A percentile compares a stretch with the other conserved stretches of the same genome.
These are phyloP conservation scores for Dasyprocta punctata DNA, from an alignment of 2,113 vertebrate species.

Conservation along the genomic window DNA sequence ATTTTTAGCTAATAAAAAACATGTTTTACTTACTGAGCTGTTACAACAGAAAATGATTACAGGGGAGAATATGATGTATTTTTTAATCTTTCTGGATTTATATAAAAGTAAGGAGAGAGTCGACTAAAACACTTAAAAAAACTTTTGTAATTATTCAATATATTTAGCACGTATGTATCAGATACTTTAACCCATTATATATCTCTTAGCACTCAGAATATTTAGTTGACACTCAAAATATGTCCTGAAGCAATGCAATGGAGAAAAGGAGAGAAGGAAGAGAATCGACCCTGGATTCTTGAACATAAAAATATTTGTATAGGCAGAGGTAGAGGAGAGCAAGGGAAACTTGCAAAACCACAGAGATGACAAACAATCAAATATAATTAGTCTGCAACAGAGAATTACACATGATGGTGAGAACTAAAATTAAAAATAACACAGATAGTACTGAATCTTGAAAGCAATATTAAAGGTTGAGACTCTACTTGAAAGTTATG, in stretches of 20 bases:
- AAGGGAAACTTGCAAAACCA: not conserved
- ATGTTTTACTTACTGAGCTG: slow-evolving; percentile 2
- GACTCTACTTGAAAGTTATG: not conserved
- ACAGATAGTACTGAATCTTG: not conserved
- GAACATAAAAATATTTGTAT: not conserved
- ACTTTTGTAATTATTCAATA: not conserved
- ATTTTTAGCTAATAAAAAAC: not conserved
- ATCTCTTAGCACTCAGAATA: not conserved
- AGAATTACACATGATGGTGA: not conserved
- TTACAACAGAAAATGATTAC: not conserved
- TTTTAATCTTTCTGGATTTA: not conserved
- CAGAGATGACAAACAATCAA: not conserved
- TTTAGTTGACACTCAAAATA: slow-evolving; percentile 22
- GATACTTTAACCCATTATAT: not conserved
- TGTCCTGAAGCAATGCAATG: not conserved
- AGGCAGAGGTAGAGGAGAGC: not conserved
- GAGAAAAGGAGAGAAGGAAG: not conserved
- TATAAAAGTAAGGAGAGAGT: not conserved
- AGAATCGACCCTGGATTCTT: not conserved
- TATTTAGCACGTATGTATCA: not conserved
- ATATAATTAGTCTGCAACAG: not conserved
- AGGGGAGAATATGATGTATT: not conserved
- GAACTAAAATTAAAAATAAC: slow-evolving; percentile 6
- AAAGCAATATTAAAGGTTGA: slow-evolving; percentile 35
- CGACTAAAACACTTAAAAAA: slow-evolving; percentile 10